Evolutionary conservation across 2,888 invertebrate species (phyloP), one percentile per base, ranked within the genome.

Genomic region (Drosophila mimetica): DNA sequence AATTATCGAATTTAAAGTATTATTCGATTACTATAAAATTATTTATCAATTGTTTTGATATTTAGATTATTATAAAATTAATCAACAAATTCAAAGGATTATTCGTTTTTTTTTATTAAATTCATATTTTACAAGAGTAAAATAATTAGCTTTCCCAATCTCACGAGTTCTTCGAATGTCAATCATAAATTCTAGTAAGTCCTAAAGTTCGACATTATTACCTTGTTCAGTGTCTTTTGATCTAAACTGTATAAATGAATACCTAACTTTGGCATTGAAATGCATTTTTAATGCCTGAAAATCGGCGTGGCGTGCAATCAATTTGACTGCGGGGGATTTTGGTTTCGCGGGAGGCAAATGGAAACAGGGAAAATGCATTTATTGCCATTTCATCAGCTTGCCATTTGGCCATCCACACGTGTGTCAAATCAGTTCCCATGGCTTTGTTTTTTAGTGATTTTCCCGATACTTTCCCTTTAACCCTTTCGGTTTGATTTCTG

Each of bases 381-480:
- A 58, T 46, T 58, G 59, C 30, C 18, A 46, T 41, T 52, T n/a
- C 52, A 30, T 46, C 46, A 30, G 46, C 20, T 13, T 30, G 30
- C n/a, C 44, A 37, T 30, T 44, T 60, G 37, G 44, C 44, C 20
- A 36, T 37, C 28, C 28, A 30, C 59, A 60, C 44, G 36, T 58
- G 46, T 61, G 59, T 46, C 39, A 58, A 61, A 61, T 61, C 59
- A 59, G 59, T 32, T 39, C 16, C 4, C 37, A n/a, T 42, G 32
- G 14, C 30, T 41, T 9, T 42, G 42, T 9, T 39, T 14, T 16
- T 4, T 37, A 8, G 14, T 7, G n/a, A 4, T 37, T 37, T 37
- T 16, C 37, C 16, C 16, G 16, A 16, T 16, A 25, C 14, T 53
- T 25, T 34, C 28, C 50, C 22, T 20, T 20, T 32, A 16, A 18